Conservation (phyloP, 2,797 vertebrate genomes). For the Smutsia temminckii region DNA sequence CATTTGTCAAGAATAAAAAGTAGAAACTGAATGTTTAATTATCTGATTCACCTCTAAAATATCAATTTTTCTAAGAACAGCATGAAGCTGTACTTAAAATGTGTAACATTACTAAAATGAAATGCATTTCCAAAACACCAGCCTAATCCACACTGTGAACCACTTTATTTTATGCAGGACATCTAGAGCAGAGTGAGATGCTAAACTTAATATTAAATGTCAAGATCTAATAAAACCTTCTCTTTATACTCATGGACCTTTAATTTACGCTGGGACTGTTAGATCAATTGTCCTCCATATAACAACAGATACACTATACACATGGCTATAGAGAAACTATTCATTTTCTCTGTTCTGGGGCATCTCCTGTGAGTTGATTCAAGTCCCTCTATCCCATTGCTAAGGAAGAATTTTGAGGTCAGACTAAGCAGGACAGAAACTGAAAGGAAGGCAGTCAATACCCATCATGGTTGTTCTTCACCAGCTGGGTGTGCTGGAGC, state of each 20-base stretch:
- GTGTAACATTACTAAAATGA: slow-evolving; percentile 7
- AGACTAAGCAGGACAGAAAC: slow-evolving; percentile 56
- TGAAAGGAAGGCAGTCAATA: slow-evolving; percentile 51
- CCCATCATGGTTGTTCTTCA: slow-evolving; percentile 50
- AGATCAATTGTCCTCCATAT: slow-evolving; percentile 59
- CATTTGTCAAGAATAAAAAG: slow-evolving; percentile 5
- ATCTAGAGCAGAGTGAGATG: background rate
- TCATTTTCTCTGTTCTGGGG: slow-evolving; percentile 50
- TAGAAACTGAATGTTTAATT: slow-evolving; percentile 17
- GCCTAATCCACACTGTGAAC: background rate
- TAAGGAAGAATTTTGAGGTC: slow-evolving; percentile 58
- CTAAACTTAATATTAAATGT: slow-evolving; percentile 47
- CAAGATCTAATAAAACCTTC: background rate
- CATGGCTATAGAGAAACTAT: slow-evolving; percentile 54
- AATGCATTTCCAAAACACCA: background rate
- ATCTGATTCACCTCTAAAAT: background rate
- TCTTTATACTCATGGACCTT: slow-evolving; percentile 44
- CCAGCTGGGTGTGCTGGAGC: slow-evolving; percentile 48
- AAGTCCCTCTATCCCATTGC: slow-evolving; percentile 7
- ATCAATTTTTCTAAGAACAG: slow-evolving; percentile 4
- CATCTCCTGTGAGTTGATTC: slow-evolving; percentile 61
- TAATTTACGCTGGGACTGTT: slow-evolving; percentile 50
- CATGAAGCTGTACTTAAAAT: background rate
- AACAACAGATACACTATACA: slow-evolving; percentile 51
- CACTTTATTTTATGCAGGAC: slow-evolving; percentile 31